Evolutionary conservation across 2,113 vertebrate genomes (phyloP), one percentile per base, ranked within the genome.

Genomic region (Mesitornis unicolor): DNA sequence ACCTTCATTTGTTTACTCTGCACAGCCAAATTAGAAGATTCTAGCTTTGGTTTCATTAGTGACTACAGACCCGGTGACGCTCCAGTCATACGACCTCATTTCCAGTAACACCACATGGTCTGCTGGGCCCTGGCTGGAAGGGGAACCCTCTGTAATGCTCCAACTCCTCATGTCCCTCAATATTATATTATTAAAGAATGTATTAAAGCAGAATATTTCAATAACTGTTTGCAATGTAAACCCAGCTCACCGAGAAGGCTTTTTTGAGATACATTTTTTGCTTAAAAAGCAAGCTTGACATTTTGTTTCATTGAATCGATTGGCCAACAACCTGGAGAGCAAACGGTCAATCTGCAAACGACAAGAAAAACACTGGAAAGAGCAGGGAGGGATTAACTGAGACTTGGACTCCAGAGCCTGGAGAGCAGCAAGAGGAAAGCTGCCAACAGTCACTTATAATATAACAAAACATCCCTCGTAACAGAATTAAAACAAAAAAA

Each of bases 131-230:
- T 36, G 43, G 8, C 40, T 16, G 16, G 26, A 45, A 57, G 76
- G 63, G 9, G 51, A 84, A 16, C 33, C 26, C 24, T 7, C 12
- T 57, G 21, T 3, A 48, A 29, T 1, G 7, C 68, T 26, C 50
- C 36, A 48, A 38, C 17, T 7, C 4, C 11, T 64, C 18, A 7
- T 14, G 29, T 3, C 19, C n/a, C 40, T 13, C 36, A 35, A 21
- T 28, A 29, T 7, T 15, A 42, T 1, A 56, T n/a, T 1, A 50
- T 42, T 16, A 36, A 54, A 78, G 64, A 54, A 18, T 0, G 3
- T 4, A 25, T 14, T 25, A 42, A 61, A 53, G 50, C 1, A 5
- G 7, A 53, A 21, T 6, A 35, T 38, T 59, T 10, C 38, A 63
- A 21, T 11, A 77, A 77, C 19, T 69, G 81, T 17, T 35, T 18